phyloP scores from a whole-genome alignment of 2,797 vertebrate species.

The Dromococcyx pavoninus region DNA sequence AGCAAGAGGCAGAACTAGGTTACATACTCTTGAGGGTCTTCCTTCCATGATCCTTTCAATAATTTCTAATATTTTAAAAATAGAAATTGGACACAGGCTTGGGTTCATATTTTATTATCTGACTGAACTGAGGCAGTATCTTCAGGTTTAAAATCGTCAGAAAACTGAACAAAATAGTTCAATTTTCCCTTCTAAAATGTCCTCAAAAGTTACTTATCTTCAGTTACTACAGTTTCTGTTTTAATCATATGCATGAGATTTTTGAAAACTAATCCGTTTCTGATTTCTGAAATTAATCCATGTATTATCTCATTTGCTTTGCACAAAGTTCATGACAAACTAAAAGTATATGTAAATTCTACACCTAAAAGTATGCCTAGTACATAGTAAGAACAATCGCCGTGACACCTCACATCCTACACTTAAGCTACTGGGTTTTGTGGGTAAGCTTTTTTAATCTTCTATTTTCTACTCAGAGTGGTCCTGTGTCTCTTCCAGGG shows the following conservation, averaged over 20 bases:
- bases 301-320: not conserved
- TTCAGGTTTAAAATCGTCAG: not conserved
- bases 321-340: not conserved
- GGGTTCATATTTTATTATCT: not conserved
- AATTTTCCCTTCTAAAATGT: not conserved
- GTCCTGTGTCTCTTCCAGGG: not conserved
- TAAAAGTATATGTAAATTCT: constrained; percentile 18
- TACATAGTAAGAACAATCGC: not conserved
- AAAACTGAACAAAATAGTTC: not conserved
- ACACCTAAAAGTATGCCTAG: not conserved
- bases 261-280: not conserved
- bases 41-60: not conserved
- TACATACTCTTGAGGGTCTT: not conserved
- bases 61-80: not conserved
- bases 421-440: not conserved
- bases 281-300: not conserved
- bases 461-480: not conserved
- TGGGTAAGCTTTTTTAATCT: not conserved
- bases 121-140: not conserved
- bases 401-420: not conserved
- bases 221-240: not conserved
- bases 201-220: not conserved
- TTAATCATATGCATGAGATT: not conserved
- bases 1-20: not conserved
- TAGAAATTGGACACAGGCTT: not conserved